Base-by-base conservation (phyloP, 2,113 vertebrate species). In the Microcebus murinus region DNA sequence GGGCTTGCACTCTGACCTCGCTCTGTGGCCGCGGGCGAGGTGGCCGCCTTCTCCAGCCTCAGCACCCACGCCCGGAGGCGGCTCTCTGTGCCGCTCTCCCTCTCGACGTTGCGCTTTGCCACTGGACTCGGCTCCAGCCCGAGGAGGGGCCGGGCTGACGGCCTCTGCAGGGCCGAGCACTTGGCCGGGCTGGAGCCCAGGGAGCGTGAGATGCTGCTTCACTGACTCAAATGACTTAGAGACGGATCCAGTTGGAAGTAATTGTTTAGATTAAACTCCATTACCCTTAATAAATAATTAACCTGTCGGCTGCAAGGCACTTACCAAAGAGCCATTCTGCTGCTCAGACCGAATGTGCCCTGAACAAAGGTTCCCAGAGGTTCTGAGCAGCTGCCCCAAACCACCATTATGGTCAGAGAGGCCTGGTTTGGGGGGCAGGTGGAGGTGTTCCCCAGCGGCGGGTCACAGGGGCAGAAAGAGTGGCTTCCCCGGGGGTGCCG, bases 181-280 rank as follows among this genome's bases (percentile, higher is more conserved):
- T 55, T 52, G 15, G 2, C 15, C 3, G 50, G 13, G 17, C 45
- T 3, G 68, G 76, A 57, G 50, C 18, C 11, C 61, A 8, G 88
- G 55, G 55, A 18, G 9, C 1, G 52, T 1, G 4, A 0, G 11
- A 13, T 2, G 74, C 15, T 67, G 34, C 90, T 65, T 83, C 6
- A 39, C 25, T 13, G 27, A 82, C 68, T 71, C 34, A 76, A 34
- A 55, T 21, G 76, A 77, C 81, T 76, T 61, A 39, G 34, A 81
- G 81, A 59, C 31, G 83, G 50, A 90, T 73, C 76, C 52, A 5
- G 55, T 23, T 23, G 42, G 85, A 94, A 68, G 90, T 61, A 61
- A 92, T 77, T 87, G 82, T 84, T 95, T 82, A 80, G 92, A 59
- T 83, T 74, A 73, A 86, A 61, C 52, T 73, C 85, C 88, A 74